These are phyloP conservation scores for Camelus bactrianus DNA, from an alignment of 2,113 vertebrate genomes.

Conservation along the genomic window DNA sequence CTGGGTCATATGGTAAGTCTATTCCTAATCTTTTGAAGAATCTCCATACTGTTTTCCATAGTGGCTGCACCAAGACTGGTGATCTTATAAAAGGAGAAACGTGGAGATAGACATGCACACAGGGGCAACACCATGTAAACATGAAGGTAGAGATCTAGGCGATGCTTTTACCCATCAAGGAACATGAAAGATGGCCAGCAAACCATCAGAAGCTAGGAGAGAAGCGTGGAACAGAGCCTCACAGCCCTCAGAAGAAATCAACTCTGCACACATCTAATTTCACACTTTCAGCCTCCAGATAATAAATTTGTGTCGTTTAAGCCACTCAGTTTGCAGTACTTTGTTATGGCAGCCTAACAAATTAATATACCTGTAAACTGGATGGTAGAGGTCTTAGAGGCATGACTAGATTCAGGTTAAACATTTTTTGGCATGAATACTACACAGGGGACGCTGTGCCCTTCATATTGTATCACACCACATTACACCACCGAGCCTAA, in stretches of 20 bases:
- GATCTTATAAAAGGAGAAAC: slow-evolving; percentile 29
- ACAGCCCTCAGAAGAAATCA: slow-evolving; percentile 5
- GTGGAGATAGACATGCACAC: not conserved
- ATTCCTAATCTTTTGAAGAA: too few species aligned
- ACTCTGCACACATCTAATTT: not conserved
- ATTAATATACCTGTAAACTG: not conserved
- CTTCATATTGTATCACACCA: not conserved
- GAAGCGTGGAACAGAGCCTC: not conserved
- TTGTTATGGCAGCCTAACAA: not conserved
- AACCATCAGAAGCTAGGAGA: slow-evolving; percentile 3
- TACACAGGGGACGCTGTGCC: not conserved
- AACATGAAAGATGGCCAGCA: not conserved
- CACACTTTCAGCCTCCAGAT: not conserved
- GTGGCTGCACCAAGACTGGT: not conserved
- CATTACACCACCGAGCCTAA: not conserved
- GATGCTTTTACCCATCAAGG: not conserved
- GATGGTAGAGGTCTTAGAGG: slow-evolving; percentile 25
- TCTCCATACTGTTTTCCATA: too few species aligned
- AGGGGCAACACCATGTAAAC: not conserved
- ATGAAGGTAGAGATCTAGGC: not conserved
- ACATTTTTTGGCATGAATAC: not conserved
- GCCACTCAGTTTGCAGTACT: not conserved
- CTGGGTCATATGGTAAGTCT: too few species aligned
- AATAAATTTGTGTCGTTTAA: not conserved
- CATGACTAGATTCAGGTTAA: not conserved